These are phyloP conservation scores for Morone chrysops DNA, from an alignment of 2,113 vertebrate species.

Conservation along the genomic window DNA sequence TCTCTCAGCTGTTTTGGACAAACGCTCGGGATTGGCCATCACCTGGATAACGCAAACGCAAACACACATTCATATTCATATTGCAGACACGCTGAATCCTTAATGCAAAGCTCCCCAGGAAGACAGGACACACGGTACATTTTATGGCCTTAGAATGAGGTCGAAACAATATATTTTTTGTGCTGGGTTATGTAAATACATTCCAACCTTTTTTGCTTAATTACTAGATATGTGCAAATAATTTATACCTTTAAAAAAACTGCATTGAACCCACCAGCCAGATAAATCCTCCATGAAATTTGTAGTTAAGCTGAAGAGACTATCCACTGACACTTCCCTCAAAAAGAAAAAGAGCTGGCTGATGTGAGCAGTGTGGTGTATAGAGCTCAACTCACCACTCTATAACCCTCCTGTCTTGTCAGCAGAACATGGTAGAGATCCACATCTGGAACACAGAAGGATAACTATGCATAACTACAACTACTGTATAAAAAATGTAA, in stretches of 20 bases:
- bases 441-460: constrained; percentile 85
- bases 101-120: constrained; percentile 37
- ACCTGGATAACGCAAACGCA: constrained; percentile 80
- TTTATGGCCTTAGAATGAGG: constrained; percentile 29
- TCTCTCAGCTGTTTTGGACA: constrained; percentile 84
- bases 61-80: constrained; percentile 40
- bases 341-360: background rate
- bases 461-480: background rate
- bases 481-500: no score
- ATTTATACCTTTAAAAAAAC: constrained; percentile 3
- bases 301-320: background rate
- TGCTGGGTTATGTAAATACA: constrained; percentile 16
- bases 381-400: constrained; percentile 86
- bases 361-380: background rate
- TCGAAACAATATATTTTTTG: constrained; percentile 22
- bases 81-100: constrained; percentile 28
- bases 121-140: background rate
- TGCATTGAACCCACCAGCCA: background rate
- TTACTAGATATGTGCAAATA: constrained; percentile 8
- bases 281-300: background rate
- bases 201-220: constrained; percentile 44
- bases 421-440: constrained; percentile 89
- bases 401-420: constrained; percentile 87
- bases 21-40: constrained; percentile 86
- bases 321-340: background rate